Evolutionary conservation across 2,113 vertebrate genomes (phyloP), one percentile per base, ranked within the genome.

Genomic region (Ploceus nigricollis): DNA sequence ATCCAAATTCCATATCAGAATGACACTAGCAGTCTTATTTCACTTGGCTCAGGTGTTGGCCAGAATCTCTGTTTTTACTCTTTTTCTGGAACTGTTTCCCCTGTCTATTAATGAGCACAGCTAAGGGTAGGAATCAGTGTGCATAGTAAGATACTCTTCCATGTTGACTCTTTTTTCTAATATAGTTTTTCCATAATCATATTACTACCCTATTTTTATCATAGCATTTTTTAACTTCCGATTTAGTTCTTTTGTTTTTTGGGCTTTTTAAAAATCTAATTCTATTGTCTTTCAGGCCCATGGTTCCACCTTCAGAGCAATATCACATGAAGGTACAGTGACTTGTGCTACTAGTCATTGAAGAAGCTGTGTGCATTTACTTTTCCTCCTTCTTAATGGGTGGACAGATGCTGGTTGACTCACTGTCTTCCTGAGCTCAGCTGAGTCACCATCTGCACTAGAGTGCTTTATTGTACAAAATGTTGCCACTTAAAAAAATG

Each of bases 381-480:
- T 57, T 79, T 90, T 94, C 14, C 9, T 87, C 9, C 28, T 70
- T 35, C 23, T 51, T 78, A 61, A 39, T 39, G 45, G 30, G 21
- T 1, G 3, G 28, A 37, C 33, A 82, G 20, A 80, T 24, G 30
- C 30, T 91, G 57, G 16, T 45, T 87, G 66, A 94, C 35, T 93
- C 75, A 90, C n/a, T 2, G 0, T 25, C 18, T 82, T 90, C 75
- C 82, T 90, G 88, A 86, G 21, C 4, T 73, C 23, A 2, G 45
- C 45, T 93, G 94, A 95, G 50, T 95, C 94, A 95, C 64, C 21
- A 39, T 15, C 44, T 77, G 20, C 42, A 17, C n/a, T 47, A 51
- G 18, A 58, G 13, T 56, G 10, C n/a, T 82, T 90, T 60, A 16
- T 4, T 82, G 24, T 61, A n/a, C 15, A 76, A 72, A 85, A 76